Conservation (phyloP, 2,797 vertebrate species). For the Arvicola amphibius region DNA sequence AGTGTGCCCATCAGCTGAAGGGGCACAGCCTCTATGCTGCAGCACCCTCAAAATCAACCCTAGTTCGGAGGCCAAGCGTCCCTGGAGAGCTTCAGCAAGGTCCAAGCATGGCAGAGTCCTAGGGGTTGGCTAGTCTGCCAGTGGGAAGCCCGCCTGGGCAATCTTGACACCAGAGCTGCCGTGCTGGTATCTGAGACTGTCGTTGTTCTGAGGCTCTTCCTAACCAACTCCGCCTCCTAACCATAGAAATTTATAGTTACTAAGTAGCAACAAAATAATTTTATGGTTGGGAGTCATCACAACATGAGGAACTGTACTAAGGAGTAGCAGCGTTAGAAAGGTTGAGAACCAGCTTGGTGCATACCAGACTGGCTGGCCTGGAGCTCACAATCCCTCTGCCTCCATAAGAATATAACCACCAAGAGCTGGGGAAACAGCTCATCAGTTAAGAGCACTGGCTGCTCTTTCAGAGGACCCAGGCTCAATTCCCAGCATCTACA, state of each 20-base stretch:
- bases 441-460: too few species aligned
- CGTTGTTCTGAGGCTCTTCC: background rate
- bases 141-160: background rate
- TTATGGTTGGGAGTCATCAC: background rate
- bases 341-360: background rate
- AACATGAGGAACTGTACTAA: background rate
- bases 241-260: background rate
- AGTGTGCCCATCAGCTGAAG: background rate
- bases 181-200: background rate
- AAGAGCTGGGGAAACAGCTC: background rate
- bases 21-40: background rate
- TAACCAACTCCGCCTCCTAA: background rate
- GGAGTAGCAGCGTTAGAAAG: background rate
- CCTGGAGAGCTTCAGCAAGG: background rate
- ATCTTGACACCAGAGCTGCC: background rate
- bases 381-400: background rate
- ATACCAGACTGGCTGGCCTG: background rate
- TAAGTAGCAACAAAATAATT: background rate
- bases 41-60: background rate
- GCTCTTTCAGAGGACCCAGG: background rate
- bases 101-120: rapidly evolving
- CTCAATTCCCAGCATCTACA: background rate
- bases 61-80: background rate
- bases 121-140: background rate
- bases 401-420: background rate